These are phyloP conservation scores for Drosophila athabasca DNA, from an alignment of 1,140 invertebrate genomes.

Conservation along the genomic window DNA sequence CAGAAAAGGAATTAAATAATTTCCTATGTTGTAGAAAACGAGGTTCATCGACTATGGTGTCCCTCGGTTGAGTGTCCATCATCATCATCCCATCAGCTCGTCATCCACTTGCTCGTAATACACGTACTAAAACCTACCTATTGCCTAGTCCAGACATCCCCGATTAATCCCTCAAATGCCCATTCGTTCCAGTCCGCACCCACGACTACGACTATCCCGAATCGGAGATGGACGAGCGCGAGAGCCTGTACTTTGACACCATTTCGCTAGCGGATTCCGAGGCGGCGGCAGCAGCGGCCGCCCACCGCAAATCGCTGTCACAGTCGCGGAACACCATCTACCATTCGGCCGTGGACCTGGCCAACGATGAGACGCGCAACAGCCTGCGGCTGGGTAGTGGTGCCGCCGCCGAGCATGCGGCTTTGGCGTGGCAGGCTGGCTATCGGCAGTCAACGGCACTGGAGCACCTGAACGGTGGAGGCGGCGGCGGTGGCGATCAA, in stretches of 20 bases:
- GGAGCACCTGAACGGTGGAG: conserved; percentile 63
- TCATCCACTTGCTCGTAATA: neutral
- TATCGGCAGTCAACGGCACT: conserved; percentile 75
- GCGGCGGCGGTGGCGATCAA: conserved; percentile 41
- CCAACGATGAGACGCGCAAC: conserved; percentile 62
- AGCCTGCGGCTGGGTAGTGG: conserved; percentile 49
- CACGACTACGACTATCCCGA: conserved; percentile 81
- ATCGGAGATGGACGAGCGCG: conserved; percentile 83
- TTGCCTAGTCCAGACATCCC: neutral
- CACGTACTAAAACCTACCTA: too few relatives aligned
- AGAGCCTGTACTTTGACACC: conserved; percentile 82
- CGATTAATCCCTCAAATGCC: conserved; percentile 44
- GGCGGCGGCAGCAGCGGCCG: conserved; percentile 69
- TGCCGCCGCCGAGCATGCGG: conserved; percentile 32
- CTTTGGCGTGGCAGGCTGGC: conserved; percentile 66
- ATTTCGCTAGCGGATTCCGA: conserved; percentile 82
- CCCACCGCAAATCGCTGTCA: conserved; percentile 80
- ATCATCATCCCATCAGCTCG: neutral
- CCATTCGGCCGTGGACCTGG: conserved; percentile 80
- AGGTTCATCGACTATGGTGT: too few relatives aligned
- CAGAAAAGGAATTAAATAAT: too few relatives aligned
- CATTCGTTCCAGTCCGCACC: conserved; percentile 73
- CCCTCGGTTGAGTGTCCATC: neutral
- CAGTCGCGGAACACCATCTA: conserved; percentile 83
- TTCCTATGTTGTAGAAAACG: too few relatives aligned